Conservation (phyloP, 2,113 vertebrate genomes). For the Mungos mungo region DNA sequence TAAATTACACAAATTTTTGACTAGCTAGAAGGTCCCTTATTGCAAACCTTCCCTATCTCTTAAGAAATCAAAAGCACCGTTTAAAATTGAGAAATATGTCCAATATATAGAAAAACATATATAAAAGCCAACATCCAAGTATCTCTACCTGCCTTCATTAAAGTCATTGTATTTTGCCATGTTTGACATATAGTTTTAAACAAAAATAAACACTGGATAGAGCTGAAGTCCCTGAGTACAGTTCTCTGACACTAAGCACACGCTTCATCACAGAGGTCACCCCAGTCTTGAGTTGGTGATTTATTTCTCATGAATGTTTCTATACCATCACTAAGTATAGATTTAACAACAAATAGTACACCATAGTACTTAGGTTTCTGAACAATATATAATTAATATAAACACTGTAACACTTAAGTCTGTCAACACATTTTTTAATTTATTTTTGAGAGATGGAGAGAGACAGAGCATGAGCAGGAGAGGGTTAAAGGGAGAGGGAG, state of each 20-base stretch:
- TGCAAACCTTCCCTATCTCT: background rate
- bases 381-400: background rate
- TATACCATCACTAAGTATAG: background rate
- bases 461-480: no score
- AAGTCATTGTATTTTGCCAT: constrained; percentile 2
- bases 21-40: background rate
- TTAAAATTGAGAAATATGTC: background rate
- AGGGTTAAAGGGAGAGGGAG: no score
- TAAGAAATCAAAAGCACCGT: background rate
- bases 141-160: background rate
- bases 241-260: background rate
- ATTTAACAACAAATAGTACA: background rate
- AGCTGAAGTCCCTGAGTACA: background rate
- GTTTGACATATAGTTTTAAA: background rate
- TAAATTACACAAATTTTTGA: background rate
- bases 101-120: background rate
- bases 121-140: background rate
- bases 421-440: background rate
- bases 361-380: background rate
- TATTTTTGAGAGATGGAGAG: no score
- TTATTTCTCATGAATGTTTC: background rate
- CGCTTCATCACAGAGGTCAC: background rate
- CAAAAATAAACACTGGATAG: background rate
- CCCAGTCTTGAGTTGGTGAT: background rate
- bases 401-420: background rate